Conservation (phyloP, 2,888 invertebrate genomes). For the Venustoraphidia nigricollis region DNA sequence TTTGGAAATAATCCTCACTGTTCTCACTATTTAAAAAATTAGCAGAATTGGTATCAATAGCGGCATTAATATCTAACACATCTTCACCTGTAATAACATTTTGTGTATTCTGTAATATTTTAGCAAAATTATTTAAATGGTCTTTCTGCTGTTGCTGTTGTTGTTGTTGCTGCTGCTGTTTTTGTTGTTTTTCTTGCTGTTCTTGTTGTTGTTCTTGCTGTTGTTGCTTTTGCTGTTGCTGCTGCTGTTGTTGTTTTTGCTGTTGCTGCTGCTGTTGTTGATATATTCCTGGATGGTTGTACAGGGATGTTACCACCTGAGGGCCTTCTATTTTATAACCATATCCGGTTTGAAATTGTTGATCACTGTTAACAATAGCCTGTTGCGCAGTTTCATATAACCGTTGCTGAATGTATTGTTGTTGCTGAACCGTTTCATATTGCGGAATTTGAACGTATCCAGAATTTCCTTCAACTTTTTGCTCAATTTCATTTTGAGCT, state of each 20-base stretch:
- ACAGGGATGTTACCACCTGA: too few species aligned
- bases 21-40: too few species aligned
- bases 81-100: slow-evolving; percentile 47
- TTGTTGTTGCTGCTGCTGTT: neutral
- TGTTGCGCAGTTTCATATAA: too few species aligned
- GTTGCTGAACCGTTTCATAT: too few species aligned
- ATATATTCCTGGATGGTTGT: too few species aligned
- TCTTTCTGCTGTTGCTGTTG: neutral
- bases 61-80: slow-evolving; percentile 44
- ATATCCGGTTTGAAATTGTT: too few species aligned
- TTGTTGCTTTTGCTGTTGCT: neutral
- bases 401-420: too few species aligned
- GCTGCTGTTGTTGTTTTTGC: neutral
- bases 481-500: too few species aligned
- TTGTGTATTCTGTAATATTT: slow-evolving; percentile 38
- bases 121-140: slow-evolving; percentile 21
- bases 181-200: neutral
- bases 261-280: neutral
- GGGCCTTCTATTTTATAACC: too few species aligned
- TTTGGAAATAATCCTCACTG: slow-evolving; percentile 10
- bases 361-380: too few species aligned
- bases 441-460: too few species aligned
- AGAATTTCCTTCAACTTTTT: too few species aligned
- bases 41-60: slow-evolving; percentile 18
- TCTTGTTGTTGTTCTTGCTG: neutral